Percentiles rank a stretch among this genome's conserved stretches.
These are phyloP conservation scores for Tromatobia lineatoria DNA, from an alignment of 2,888 invertebrate species.

Conservation along the genomic window DNA sequence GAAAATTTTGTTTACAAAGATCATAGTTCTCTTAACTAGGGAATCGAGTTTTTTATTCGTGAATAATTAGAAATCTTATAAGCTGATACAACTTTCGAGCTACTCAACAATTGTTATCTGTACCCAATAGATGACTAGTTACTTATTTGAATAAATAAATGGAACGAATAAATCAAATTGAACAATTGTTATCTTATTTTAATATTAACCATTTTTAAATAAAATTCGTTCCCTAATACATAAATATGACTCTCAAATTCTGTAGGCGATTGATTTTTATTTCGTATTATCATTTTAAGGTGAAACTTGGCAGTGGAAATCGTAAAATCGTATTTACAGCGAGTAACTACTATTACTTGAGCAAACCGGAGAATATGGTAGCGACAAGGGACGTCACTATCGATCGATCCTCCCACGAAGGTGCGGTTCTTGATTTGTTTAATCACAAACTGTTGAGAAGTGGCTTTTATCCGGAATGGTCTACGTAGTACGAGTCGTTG, in stretches of 20 bases:
- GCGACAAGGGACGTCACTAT: constrained; percentile 73
- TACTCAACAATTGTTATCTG: no score
- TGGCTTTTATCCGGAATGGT: constrained; percentile 48
- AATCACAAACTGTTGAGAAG: constrained; percentile 42
- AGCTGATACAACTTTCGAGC: no score
- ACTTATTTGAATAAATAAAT: no score
- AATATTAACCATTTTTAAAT: no score
- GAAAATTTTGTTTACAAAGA: no score
- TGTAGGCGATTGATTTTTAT: not conserved
- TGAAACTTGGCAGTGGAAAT: constrained; percentile 66
- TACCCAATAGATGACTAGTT: no score
- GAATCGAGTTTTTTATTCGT: no score
- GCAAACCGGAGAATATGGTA: constrained; percentile 70
- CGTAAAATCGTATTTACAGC: constrained; percentile 72
- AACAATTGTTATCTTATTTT: no score
- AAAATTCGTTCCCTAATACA: not conserved
- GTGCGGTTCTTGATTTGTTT: constrained; percentile 70
- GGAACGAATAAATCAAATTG: no score
- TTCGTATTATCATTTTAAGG: constrained; percentile 52
- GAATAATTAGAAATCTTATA: no score
- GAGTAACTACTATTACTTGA: constrained; percentile 71
- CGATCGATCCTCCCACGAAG: constrained; percentile 76
- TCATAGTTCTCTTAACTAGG: no score
- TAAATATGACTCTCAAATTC: no score
- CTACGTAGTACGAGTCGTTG: not conserved